A percentile compares a stretch with the other conserved stretches of the same genome.
phyloP scores from a whole-genome alignment of 2,113 vertebrate species.

The Grammomys dolichurus region DNA sequence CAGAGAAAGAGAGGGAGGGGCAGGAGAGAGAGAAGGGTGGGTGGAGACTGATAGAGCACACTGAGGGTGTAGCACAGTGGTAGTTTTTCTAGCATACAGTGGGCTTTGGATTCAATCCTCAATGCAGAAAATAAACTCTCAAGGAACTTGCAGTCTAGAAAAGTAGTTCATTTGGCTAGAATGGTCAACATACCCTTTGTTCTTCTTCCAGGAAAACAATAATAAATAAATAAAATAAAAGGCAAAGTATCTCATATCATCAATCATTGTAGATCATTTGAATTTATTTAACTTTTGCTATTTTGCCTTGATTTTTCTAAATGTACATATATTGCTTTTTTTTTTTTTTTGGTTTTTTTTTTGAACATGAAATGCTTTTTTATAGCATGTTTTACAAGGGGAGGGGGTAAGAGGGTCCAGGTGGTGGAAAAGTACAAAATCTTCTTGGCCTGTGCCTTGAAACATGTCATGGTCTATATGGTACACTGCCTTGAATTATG shows the following conservation, averaged over 20 bases:
- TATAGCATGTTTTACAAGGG: too few species aligned
- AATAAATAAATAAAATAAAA: not conserved
- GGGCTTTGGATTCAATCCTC: not conserved
- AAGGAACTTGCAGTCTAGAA: not conserved
- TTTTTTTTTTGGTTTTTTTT: too few species aligned
- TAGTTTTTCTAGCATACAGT: not conserved
- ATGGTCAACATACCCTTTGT: not conserved
- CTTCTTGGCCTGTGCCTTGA: too few species aligned
- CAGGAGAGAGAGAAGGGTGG: fast-evolving
- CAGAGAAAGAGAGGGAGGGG: not conserved
- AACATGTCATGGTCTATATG: too few species aligned
- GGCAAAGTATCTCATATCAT: not conserved
- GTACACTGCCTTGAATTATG: too few species aligned
- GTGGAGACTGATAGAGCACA: not conserved
- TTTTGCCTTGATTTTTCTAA: not conserved
- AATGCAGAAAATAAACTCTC: not conserved
- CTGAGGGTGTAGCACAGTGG: not conserved
- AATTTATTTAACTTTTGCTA: constrained; percentile 45
- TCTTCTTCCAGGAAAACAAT: not conserved
- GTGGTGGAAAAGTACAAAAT: too few species aligned
- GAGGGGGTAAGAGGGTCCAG: too few species aligned
- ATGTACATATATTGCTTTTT: constrained; percentile 3
- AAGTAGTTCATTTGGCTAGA: not conserved
- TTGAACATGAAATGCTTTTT: too few species aligned
- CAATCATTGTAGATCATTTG: not conserved